Evolutionary conservation across 2,797 vertebrate species (phyloP), one percentile per base, ranked within the genome.

Genomic region (Oceanodroma leucorhoa): DNA sequence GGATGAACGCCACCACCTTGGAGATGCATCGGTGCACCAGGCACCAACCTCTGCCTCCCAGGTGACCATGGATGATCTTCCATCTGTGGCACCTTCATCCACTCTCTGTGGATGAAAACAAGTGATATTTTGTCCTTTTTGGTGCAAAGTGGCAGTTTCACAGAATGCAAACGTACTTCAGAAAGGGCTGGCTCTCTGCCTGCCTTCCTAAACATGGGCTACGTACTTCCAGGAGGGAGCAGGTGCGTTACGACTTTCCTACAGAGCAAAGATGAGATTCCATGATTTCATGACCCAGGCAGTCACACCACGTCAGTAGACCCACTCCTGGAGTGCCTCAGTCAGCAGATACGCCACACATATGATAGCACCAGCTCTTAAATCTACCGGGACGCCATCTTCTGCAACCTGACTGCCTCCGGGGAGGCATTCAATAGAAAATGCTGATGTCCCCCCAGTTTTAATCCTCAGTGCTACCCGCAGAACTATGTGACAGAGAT

Each of bases 221-320:
- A 34, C 4, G 21, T 43, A 23, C 34, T 71, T 65, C 36, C n/a
- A 36, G 16, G 19, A 73, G 22, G n/a, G 11, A 79, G 26, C 19
- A n/a, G 30, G 20, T 0, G 0, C 3, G 0, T 41, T 58, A n/a
- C 0, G 2, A 43, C 13, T 54, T 50, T 54, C 66, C 29, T 51
- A 36, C 3, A 0, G 26, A n/a, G 27, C 1, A 0, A 62, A 53
- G 27, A 11, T 15, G 34, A 26, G 6, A 36, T 53, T 50, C 24
- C 38, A 7, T 3, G 10, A 34, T 66, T 57, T 71, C 32, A 5
- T 21, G 32, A 26, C 32, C 29, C 38, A 34, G 21, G 13, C 1
- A 19, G 27, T 15, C 78, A 11, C 51, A 73, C 10, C 8, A 30
- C 43, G 53, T 14, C 40, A 23, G 26, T 13, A 50, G 40, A 77